Base-by-base conservation (phyloP, 1,140 invertebrate species). In the Camponotus pennsylvanicus region DNA sequence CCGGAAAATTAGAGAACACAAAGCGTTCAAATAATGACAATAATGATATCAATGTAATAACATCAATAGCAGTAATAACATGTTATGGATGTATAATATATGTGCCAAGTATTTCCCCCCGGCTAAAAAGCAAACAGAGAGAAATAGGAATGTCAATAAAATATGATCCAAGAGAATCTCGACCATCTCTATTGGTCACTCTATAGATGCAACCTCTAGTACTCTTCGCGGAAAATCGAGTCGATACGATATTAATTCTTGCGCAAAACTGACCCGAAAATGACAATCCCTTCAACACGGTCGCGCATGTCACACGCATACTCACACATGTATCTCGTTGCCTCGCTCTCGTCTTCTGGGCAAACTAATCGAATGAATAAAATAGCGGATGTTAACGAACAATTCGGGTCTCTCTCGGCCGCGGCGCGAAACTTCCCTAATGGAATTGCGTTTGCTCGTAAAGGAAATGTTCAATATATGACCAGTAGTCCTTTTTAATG, bases 281-380 rank as follows among this genome's bases (percentile, higher is more conserved):
- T 61, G 55, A 69, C 79, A 61, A 61, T 83, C 42, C 7, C 77
- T 52, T 45, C 34, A 15, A n/a, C 52, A 32, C 70, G 76, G 42
- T 49, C 32, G 45, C 55, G 52, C 32, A 52, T 55, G 45, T 61
- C 78, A 82, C 37, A 55, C 18, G 55, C 55, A 49, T 63, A 80
- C 8, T 5, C 55, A 45, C 27, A 37, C 21, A 3, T n/a, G 27
- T 70, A 40, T 49, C 13, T 45, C 40, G 55, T 49, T 83, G 61
- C 73, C 64, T 75, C 61, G 77, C 80, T 86, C 87, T 84, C 85
- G 78, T 88, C 84, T 71, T 32, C 77, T 52, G 82, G 76, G 64
- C 79, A 86, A 92, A 91, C 92, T 91, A 91, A 92, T 92, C 89
- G 89, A 91, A 92, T 92, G 91, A 92, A 92, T 92, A 92, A 92